These are phyloP conservation scores for Himalopsyche anomala DNA, from an alignment of 2,888 invertebrate genomes.

Conservation along the genomic window DNA sequence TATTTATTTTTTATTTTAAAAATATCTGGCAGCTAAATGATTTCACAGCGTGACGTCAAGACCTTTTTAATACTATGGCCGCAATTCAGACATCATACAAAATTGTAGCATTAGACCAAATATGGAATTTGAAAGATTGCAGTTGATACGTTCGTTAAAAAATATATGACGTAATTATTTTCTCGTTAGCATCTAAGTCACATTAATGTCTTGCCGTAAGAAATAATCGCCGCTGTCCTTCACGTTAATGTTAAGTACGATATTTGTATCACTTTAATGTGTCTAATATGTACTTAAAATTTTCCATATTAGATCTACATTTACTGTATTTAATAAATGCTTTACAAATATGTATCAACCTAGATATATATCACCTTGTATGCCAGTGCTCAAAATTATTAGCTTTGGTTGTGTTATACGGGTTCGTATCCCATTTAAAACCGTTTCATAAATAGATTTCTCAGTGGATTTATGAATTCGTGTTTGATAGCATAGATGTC, in stretches of 20 bases:
- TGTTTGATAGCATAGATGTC: no score
- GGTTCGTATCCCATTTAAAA: no score
- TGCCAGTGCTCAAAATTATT: no score
- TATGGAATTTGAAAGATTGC: conserved; percentile 29
- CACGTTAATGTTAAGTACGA: conserved; percentile 13
- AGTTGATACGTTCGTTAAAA: conserved; percentile 23
- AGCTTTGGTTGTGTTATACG: no score
- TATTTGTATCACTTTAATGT: conserved; percentile 12
- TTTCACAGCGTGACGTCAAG: background rate
- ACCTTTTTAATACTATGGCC: background rate
- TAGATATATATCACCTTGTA: no score
- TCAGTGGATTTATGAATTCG: no score
- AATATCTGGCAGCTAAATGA: conserved; percentile 15
- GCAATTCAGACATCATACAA: conserved; percentile 8
- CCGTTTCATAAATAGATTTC: no score
- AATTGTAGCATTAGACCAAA: conserved; percentile 20
- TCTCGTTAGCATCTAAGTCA: conserved; percentile 25
- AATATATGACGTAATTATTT: conserved; percentile 26
- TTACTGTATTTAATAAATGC: no score
- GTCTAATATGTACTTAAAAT: no score
- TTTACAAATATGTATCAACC: no score
- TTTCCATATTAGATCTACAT: no score
- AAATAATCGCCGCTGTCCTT: conserved; percentile 37
- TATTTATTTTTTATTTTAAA: conserved; percentile 8
- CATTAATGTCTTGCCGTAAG: conserved; percentile 11